Conservation (phyloP, 2,797 vertebrate species). For the Sebastes trivittatus region DNA sequence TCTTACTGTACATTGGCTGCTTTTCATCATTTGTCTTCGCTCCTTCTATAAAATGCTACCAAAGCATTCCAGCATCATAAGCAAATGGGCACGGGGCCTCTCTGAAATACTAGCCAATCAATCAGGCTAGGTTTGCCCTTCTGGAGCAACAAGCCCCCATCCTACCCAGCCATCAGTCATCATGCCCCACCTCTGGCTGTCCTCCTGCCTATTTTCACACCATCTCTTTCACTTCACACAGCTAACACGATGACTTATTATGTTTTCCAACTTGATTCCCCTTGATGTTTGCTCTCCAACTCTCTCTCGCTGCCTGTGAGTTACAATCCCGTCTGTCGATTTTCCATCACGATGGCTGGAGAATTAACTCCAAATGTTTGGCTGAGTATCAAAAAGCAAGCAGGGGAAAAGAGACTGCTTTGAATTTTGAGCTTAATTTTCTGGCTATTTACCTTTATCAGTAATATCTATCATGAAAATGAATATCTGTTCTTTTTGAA, state of each 20-base stretch:
- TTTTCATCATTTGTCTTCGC: conserved; percentile 40
- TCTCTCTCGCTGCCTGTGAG: conserved; percentile 70
- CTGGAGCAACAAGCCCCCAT: conserved; percentile 72
- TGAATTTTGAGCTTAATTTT: conserved; percentile 46
- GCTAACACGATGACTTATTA: conserved; percentile 77
- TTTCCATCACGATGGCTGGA: conserved; percentile 77
- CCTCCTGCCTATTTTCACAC: conserved; percentile 78
- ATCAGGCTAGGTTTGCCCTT: conserved; percentile 81
- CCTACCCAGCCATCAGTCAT: conserved; percentile 76
- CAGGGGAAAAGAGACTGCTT: conserved; percentile 4
- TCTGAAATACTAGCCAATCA: conserved; percentile 71
- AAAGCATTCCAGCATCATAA: conserved; percentile 56
- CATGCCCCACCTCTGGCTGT: conserved; percentile 74
- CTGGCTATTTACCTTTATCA: conserved; percentile 65
- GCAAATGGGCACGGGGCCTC: conserved; percentile 55
- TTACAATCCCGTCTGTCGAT: conserved; percentile 73
- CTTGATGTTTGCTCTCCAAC: conserved; percentile 73
- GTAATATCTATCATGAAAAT: conserved; percentile 43
- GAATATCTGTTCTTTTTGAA: conserved; percentile 45
- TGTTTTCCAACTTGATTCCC: conserved; percentile 78
- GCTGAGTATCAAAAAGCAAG: conserved; percentile 66
- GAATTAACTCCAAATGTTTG: conserved; percentile 85
- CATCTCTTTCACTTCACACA: conserved; percentile 66
- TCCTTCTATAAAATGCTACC: conserved; percentile 35
- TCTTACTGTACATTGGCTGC: not conserved